Evolutionary conservation across 2,888 invertebrate species (phyloP).

Genomic region (Brachynemurus nebulosus): DNA sequence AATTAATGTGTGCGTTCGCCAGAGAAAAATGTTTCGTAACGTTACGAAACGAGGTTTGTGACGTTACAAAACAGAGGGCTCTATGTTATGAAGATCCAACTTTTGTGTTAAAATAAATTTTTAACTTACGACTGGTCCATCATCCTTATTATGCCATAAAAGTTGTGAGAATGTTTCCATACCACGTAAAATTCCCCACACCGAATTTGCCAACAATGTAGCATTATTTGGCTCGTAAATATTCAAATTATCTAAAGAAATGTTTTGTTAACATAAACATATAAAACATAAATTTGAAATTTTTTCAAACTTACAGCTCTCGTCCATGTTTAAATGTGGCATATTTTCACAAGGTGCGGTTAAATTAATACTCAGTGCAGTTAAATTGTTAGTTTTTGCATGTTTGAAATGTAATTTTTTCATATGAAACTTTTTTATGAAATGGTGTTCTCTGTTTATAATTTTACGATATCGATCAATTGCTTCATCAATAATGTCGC

Average conservation of each 20-base stretch:
- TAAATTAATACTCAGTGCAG: constrained; percentile 39
- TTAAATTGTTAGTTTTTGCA: constrained; percentile 28
- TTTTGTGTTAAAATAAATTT: too few species aligned
- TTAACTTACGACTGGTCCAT: constrained; percentile 22
- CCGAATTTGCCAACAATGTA: too few species aligned
- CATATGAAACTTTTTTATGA: constrained; percentile 13
- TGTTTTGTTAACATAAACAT: too few species aligned
- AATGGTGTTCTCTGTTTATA: constrained; percentile 24
- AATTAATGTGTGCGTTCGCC: too few species aligned
- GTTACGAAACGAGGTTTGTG: too few species aligned
- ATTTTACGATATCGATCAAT: constrained; percentile 36
- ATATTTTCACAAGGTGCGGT: constrained; percentile 44
- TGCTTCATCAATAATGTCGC: constrained; percentile 42
- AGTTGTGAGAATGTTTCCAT: constrained; percentile 79
- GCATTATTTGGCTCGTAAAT: too few species aligned
- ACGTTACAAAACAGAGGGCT: too few species aligned
- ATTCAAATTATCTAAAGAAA: too few species aligned
- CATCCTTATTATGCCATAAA: constrained; percentile 32
- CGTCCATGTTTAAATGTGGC: constrained; percentile 50
- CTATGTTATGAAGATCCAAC: too few species aligned
- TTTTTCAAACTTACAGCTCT: too few species aligned
- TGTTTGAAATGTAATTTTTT: constrained; percentile 9
- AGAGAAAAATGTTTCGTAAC: too few species aligned
- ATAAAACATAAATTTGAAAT: too few species aligned
- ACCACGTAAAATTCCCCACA: constrained; percentile 79